Evolutionary conservation across 2,113 vertebrate genomes (phyloP).

Genomic region (Xyrauchen texanus): DNA sequence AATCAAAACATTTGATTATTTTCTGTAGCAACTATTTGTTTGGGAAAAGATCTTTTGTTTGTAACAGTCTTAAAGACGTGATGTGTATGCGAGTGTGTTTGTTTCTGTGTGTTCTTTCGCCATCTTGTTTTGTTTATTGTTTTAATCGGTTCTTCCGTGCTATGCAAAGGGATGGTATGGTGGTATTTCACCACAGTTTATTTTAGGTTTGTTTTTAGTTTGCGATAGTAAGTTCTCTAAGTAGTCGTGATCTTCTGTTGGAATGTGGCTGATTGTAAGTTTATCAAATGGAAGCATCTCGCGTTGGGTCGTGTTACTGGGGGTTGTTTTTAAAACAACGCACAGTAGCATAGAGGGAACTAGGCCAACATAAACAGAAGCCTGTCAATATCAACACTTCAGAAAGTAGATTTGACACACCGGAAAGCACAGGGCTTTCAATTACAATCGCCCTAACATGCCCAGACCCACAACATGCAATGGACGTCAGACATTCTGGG

Average conservation of each 20-base stretch:
- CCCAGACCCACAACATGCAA: background rate
- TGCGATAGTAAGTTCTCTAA: conserved; percentile 28
- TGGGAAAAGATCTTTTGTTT: background rate
- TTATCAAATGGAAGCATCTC: conserved; percentile 62
- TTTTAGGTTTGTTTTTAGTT: conserved; percentile 54
- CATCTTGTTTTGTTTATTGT: conserved; percentile 62
- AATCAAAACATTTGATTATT: conserved; percentile 11
- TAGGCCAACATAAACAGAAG: conserved; percentile 1
- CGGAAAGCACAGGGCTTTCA: background rate
- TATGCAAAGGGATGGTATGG: conserved; percentile 38
- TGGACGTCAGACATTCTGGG: too few species aligned
- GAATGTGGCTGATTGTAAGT: conserved; percentile 47
- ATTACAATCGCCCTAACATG: conserved; percentile 12
- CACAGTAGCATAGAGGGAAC: conserved; percentile 2
- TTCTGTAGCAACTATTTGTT: background rate
- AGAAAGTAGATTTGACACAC: background rate
- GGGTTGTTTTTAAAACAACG: conserved; percentile 43
- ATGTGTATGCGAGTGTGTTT: conserved; percentile 6
- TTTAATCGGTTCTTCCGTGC: conserved; percentile 54
- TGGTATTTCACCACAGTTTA: conserved; percentile 56
- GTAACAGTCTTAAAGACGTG: background rate
- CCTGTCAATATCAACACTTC: background rate
- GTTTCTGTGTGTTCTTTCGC: conserved; percentile 23
- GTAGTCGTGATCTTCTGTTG: conserved; percentile 55
- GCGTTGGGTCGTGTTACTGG: conserved; percentile 37